Conservation (phyloP, 2,113 vertebrate species). For the Piprites chloris region DNA sequence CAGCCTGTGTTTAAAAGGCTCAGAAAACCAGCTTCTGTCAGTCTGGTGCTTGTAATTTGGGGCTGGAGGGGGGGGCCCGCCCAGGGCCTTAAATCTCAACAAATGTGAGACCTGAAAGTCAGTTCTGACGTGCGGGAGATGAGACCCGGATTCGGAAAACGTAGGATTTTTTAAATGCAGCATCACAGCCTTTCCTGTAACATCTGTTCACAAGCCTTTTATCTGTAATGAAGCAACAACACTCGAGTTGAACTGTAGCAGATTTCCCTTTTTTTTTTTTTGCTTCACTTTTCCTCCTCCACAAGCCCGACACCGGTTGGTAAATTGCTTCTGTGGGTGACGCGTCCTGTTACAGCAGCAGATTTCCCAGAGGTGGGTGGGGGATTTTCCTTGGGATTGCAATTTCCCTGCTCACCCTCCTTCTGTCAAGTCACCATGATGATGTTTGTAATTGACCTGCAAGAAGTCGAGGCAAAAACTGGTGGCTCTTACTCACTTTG, state of each 20-base stretch:
- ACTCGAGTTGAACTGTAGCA: not conserved
- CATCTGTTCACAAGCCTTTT: not conserved
- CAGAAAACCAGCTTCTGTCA: not conserved
- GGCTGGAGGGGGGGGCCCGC: not conserved
- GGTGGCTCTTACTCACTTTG: not conserved
- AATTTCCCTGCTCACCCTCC: not conserved
- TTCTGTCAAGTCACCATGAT: not conserved
- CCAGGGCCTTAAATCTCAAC: not conserved
- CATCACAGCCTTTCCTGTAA: not conserved
- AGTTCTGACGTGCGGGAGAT: not conserved
- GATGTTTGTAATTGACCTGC: not conserved
- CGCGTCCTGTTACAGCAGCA: not conserved
- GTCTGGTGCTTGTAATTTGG: not conserved
- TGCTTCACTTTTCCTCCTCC: not conserved
- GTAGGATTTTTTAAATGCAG: not conserved
- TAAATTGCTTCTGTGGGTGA: not conserved
- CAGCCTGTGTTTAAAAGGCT: not conserved
- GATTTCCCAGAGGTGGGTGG: not conserved
- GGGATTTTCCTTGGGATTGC: not conserved
- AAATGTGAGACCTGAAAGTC: not conserved
- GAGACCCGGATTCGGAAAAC: accelerated
- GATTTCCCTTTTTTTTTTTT: not conserved
- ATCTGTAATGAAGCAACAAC: not conserved
- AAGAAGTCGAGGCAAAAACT: not conserved
- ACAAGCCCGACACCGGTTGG: accelerated